phyloP scores from a whole-genome alignment of 2,888 invertebrate genomes.

The Perithous albicinctus region DNA sequence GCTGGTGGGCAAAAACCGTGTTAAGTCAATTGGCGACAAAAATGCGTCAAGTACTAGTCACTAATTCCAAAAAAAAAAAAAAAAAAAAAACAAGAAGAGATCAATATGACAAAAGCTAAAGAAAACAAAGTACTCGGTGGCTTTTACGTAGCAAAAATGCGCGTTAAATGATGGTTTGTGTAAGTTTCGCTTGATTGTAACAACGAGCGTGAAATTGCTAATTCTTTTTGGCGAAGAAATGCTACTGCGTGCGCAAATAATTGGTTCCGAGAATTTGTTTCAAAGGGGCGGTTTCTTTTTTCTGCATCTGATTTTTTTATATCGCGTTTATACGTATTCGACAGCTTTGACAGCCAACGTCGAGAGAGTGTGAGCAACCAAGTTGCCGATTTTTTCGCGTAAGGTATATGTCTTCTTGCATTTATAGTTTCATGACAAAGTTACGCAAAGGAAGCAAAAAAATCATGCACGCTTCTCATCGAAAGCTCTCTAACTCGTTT shows the following conservation, averaged over 20 bases:
- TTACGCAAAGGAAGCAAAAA: constrained; percentile 26
- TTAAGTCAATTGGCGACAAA: constrained; percentile 64
- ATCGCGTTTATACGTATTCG: constrained; percentile 46
- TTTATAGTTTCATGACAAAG: constrained; percentile 43
- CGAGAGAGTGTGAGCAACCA: constrained; percentile 41
- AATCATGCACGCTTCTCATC: constrained; percentile 59
- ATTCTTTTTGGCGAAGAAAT: constrained; percentile 28
- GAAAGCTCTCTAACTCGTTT: constrained; percentile 61
- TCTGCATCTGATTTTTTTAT: constrained; percentile 48
- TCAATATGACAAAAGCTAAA: constrained; percentile 13
- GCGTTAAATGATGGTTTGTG: constrained; percentile 9
- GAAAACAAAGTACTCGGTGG: constrained; percentile 31
- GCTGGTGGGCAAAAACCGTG: constrained; percentile 23
- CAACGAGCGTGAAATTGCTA: constrained; percentile 41
- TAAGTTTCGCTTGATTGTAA: constrained; percentile 12
- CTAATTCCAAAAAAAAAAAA: constrained; percentile 71
- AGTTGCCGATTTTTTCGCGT: constrained; percentile 48
- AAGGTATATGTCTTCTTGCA: constrained; percentile 4
- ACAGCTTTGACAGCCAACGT: constrained; percentile 42
- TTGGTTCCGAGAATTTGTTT: constrained; percentile 23
- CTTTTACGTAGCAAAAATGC: constrained; percentile 38
- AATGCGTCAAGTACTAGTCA: constrained; percentile 75
- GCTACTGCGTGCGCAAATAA: constrained; percentile 16
- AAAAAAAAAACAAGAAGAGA: not conserved
- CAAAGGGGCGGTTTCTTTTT: constrained; percentile 25